Conservation (phyloP, 2,888 invertebrate species). For the Cosmia trapezina region DNA sequence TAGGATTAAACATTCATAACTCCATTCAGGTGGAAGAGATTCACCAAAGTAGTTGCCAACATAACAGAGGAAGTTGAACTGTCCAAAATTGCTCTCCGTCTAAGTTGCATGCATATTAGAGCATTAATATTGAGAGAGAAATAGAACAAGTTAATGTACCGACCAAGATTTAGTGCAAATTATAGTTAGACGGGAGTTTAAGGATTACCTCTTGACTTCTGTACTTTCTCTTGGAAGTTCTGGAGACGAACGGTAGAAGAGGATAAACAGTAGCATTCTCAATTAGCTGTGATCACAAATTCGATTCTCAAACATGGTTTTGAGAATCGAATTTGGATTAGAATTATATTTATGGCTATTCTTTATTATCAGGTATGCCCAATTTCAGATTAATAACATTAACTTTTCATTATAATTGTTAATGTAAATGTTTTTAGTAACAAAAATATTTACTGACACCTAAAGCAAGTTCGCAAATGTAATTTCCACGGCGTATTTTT, state of each 20-base stretch:
- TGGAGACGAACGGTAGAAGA: neutral
- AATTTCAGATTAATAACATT: neutral
- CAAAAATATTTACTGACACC: neutral
- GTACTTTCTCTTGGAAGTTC: neutral
- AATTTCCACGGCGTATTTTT: conserved; percentile 16
- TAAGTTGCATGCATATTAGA: conserved; percentile 10
- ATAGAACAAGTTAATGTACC: neutral
- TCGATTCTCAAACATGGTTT: neutral
- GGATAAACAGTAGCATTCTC: neutral
- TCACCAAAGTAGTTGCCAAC: conserved; percentile 10
- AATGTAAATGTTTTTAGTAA: neutral
- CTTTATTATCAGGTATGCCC: too few species aligned
- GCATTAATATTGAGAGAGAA: neutral
- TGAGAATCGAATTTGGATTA: too few species aligned
- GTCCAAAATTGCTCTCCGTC: conserved; percentile 12
- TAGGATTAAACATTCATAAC: conserved; percentile 16
- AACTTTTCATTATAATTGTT: neutral
- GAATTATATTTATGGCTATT: neutral
- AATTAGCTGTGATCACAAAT: neutral
- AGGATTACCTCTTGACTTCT: neutral
- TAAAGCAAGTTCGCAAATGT: neutral
- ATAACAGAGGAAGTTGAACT: conserved; percentile 13
- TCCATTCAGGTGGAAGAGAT: conserved; percentile 2
- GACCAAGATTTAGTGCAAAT: neutral
- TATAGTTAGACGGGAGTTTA: neutral